phyloP scores from a whole-genome alignment of 2,797 vertebrate species.

The Trichosurus vulpecula region DNA sequence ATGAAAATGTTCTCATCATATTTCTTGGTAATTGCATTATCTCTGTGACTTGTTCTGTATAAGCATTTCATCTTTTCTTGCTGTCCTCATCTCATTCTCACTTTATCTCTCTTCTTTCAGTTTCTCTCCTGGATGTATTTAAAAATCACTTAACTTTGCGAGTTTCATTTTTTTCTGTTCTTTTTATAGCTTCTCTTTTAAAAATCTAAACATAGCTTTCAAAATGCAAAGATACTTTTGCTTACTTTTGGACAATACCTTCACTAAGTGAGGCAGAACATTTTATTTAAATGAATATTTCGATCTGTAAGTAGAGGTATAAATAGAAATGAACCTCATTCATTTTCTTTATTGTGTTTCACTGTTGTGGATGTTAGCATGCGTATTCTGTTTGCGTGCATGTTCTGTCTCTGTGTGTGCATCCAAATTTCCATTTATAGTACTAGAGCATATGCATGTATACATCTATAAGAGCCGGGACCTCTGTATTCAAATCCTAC shows the following conservation, averaged over 20 bases:
- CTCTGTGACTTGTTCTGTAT: background rate
- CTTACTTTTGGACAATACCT: background rate
- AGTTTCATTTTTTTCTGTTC: background rate
- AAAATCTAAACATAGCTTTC: background rate
- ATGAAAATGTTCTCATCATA: background rate
- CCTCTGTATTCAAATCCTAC: background rate
- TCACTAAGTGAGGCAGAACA: background rate
- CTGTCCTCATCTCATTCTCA: background rate
- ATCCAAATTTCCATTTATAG: background rate
- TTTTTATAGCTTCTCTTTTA: background rate
- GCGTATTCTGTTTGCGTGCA: background rate
- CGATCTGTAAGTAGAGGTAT: background rate
- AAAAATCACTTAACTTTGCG: background rate
- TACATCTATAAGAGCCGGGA: background rate
- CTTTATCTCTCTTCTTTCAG: background rate
- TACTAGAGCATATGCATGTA: background rate
- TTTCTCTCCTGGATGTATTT: background rate
- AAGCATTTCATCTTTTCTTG: background rate
- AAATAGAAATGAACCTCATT: background rate
- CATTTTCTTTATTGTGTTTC: background rate
- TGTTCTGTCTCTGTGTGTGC: background rate
- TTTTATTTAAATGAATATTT: background rate
- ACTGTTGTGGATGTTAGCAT: background rate
- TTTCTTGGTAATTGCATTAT: background rate
- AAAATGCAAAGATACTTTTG: background rate